Base-by-base conservation (phyloP, 2,888 invertebrate genomes). In the Escarpia spicata region DNA sequence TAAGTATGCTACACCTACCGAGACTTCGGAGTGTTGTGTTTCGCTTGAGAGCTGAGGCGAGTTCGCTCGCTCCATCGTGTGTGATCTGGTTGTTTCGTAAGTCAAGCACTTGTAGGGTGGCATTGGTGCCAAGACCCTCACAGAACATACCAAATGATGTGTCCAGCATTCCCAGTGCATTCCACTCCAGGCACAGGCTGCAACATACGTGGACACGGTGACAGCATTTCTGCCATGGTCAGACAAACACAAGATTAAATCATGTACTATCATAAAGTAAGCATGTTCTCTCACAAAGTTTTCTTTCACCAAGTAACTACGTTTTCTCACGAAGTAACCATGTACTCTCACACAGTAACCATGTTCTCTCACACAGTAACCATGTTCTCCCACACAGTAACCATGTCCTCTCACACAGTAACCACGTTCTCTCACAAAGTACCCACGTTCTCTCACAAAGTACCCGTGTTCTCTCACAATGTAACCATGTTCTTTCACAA, bases 61-160 rank as follows among this genome's bases (percentile, higher is more conserved):
- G 93, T 92, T 96, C 96, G 26, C 95, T 94, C 0, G 96, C 96
- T 31, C 96, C 96, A 90, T 96, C 95, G 93, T 96, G 96, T 91
- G 95, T 96, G 92, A 96, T 96, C 94, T 96, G 96, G 93, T 96
- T 96, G 95, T 96, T 96, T 43, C 96, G 95, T n/a, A 96, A 95
- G 93, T 96, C 96, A 6, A 96, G 94, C 43, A 95, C 95, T 92
- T 95, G 95, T 2, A 96, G 94, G 6, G 94, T 93, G 37, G 94
- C 94, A 94, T 96, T 96, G 10, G 94, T 94, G 15, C 95, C 95
- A 6, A 96, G 92, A 1, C 96, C 96, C 92, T 96, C 96, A 95
- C 96, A 96, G 94, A 96, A 96, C 92, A 95, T 94, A 43, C 95
- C 95, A 94, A 96, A 96, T 0, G 96, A 95, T 90, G 95, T 95